Evolutionary conservation across 2,797 vertebrate genomes (phyloP), one percentile per base, ranked within the genome.

Genomic region (Macropodus opercularis): DNA sequence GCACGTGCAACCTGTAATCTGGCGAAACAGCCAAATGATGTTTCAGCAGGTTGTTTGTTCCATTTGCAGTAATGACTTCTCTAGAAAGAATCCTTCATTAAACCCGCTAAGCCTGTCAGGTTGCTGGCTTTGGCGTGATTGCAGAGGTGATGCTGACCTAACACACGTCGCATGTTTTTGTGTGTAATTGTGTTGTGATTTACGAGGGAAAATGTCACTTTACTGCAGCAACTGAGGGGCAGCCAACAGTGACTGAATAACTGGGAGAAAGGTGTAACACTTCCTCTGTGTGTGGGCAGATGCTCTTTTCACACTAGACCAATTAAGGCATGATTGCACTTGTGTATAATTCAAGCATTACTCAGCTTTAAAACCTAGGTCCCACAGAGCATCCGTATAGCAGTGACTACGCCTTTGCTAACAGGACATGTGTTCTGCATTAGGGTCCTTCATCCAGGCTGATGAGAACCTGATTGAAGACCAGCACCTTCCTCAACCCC

Each of bases 311-410:
- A 68, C 67, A 77, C 55, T 34, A 50, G 13, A 32, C 18, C 21
- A 31, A 50, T 61, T 65, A 68, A 55, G 24, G 32, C 55, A 76
- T 69, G 5, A 58, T 69, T 71, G 26, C 15, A 55, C 27, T 55
- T 77, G 48, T 72, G 62, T 49, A 43, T 73, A 50, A 76, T 69
- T 68, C 21, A 67, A 74, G 58, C 23, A 13, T 55, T 51, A 18
- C n/a, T 63, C 32, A 40, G 55, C 8, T 44, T 51, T 63, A 41
- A 70, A 70, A 59, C 15, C 27, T 22, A 15, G 46, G 42, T 48
- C 19, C 17, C 14, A 52, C 31, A 13, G 13, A 5, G 3, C 19
- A n/a, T n/a, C 43, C 13, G 11, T 6, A 19, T n/a, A 44, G 57
- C 47, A 29, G n/a, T 15, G 48, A n/a, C 34, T 72, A 63, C 48